These are phyloP conservation scores for Hypercompe scribonia DNA, from an alignment of 2,888 invertebrate species.

Conservation along the genomic window DNA sequence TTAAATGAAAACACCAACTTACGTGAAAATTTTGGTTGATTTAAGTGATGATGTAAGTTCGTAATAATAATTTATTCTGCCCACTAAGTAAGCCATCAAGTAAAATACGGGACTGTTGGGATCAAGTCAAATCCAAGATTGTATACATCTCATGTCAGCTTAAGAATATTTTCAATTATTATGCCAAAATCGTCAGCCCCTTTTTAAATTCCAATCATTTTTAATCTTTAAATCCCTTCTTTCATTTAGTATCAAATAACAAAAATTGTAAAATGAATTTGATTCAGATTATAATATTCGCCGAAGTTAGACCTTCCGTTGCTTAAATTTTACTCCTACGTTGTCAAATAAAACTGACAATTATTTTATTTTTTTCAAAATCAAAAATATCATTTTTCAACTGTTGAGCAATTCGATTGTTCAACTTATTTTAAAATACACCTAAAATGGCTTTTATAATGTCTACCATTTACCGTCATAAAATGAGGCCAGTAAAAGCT, in stretches of 20 bases:
- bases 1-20: neutral
- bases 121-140: constrained; percentile 21
- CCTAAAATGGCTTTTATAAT: neutral
- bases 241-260: constrained; percentile 23
- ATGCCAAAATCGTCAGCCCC: constrained; percentile 8
- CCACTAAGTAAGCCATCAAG: constrained; percentile 30
- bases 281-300: constrained; percentile 20
- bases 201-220: constrained; percentile 31
- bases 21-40: neutral
- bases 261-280: too few species aligned
- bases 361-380: neutral
- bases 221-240: constrained; percentile 26
- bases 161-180: constrained; percentile 23
- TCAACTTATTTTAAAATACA: neutral
- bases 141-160: constrained; percentile 37
- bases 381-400: too few species aligned
- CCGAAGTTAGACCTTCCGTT: constrained; percentile 33
- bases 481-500: constrained; percentile 20
- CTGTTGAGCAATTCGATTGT: too few species aligned
- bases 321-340: constrained; percentile 20
- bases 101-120: constrained; percentile 27
- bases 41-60: neutral
- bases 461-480: neutral
- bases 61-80: constrained; percentile 17
- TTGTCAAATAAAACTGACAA: neutral